phyloP scores from a whole-genome alignment of 2,113 vertebrate species.

The Daphoenositta chrysoptera region DNA sequence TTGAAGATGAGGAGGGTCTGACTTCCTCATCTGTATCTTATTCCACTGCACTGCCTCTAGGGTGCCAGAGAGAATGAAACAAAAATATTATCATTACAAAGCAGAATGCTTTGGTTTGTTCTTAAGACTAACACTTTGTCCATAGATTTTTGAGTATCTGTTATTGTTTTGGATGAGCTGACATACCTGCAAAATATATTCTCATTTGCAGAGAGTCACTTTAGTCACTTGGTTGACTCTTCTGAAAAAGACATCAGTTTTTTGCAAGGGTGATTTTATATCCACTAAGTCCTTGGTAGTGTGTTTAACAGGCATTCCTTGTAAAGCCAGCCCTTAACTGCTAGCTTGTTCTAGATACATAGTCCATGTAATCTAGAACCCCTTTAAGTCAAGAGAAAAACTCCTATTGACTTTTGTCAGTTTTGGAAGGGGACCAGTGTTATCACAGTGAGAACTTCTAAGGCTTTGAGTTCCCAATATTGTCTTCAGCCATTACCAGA shows the following conservation, averaged over 20 bases:
- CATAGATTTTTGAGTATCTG: neutral
- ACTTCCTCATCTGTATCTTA: neutral
- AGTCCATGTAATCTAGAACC: neutral
- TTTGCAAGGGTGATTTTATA: neutral
- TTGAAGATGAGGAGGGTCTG: neutral
- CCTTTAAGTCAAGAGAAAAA: neutral
- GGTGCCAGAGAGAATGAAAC: neutral
- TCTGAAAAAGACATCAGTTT: neutral
- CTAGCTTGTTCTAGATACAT: neutral
- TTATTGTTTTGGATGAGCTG: neutral
- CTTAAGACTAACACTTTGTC: neutral
- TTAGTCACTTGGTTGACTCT: neutral
- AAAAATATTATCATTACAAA: neutral
- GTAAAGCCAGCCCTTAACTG: neutral
- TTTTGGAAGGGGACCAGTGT: neutral
- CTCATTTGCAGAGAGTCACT: neutral
- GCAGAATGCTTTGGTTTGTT: neutral
- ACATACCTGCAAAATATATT: neutral
- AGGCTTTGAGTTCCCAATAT: neutral
- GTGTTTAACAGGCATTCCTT: neutral
- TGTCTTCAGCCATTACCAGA: neutral
- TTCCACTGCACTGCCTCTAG: neutral
- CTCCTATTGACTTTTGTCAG: neutral
- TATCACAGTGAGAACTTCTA: neutral
- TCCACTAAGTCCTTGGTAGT: neutral